Evolutionary conservation across 2,113 vertebrate genomes (phyloP).

Genomic region (Thalassoma bifasciatum): DNA sequence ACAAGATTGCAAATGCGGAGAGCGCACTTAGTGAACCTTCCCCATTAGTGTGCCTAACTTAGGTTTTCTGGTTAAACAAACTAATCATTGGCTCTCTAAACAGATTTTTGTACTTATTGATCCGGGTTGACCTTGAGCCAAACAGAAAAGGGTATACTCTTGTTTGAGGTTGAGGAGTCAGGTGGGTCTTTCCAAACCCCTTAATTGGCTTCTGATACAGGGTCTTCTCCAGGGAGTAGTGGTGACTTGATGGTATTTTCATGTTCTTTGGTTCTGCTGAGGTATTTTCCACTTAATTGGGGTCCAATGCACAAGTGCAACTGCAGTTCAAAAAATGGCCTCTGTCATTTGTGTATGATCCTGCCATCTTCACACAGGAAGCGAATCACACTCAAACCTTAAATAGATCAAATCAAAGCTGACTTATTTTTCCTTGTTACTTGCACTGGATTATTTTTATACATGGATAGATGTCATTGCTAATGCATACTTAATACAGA

Average conservation of each 20-base stretch:
- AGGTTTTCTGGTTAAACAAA: not conserved
- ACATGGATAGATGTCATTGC: not conserved
- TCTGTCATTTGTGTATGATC: too few relatives aligned
- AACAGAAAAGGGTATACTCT: not conserved
- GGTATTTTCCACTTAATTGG: slow-evolving; percentile 8
- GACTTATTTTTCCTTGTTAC: not conserved
- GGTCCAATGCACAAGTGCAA: not conserved
- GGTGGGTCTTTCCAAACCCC: not conserved
- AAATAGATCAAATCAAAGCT: not conserved
- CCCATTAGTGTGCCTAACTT: not conserved
- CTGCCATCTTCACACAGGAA: not conserved
- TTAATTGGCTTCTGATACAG: too few relatives aligned
- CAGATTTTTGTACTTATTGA: not conserved
- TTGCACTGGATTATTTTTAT: too few relatives aligned
- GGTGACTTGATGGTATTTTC: not conserved
- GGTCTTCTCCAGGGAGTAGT: not conserved
- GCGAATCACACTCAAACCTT: not conserved
- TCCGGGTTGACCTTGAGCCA: not conserved
- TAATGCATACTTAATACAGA: not conserved
- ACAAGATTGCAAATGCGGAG: not conserved
- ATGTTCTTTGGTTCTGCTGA: not conserved
- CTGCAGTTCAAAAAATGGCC: not conserved
- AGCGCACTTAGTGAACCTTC: not conserved
- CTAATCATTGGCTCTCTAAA: not conserved
- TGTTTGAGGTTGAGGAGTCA: not conserved